Evolutionary conservation across 2,888 invertebrate species (phyloP), one percentile per base, ranked within the genome.

Genomic region (Chymomyza procnemis): DNA sequence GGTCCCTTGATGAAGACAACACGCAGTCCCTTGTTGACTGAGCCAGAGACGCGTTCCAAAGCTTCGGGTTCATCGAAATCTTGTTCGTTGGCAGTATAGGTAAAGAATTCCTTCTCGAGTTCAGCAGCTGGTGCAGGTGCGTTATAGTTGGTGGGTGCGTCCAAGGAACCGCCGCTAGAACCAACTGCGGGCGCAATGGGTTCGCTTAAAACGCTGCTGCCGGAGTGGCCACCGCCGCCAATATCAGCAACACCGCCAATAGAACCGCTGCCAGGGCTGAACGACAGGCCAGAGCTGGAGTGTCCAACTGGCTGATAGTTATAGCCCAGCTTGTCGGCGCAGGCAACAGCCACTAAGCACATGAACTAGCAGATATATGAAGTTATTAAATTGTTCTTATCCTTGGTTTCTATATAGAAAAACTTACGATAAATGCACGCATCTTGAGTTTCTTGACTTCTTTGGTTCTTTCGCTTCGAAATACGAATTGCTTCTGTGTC

Each of bases 1-100:
- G 87, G 89, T 47, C 87, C 81, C 76, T 81, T 88, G 64, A 89
- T 88, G 73, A 89, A 89, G 48, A 89, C 74, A 57, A 89, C 86
- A 21, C 88, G 88, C 30, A 89, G 80, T 63, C 69, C 83, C 69
- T 85, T 85, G 66, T 82, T 87, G 66, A 86, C 19, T 0, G 78
- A 64, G 46, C 66, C 50, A 9, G 79, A 66, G 1, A 82, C 74
- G 57, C 75, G 76, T 26, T 81, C 74, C 16, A 69, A 64, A 34
- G 71, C 74, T 34, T 77, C 68, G 30, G 78, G 71, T 54, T 87
- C 85, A 64, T 80, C 80, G 57, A 86, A 81, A 14, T 88, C 88
- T 22, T 85, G 81, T 67, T 88, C 88, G 60, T 88, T 87, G 55
- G 89, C 88, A 5, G 85, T 69, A 70, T 74, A 88, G 6, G 86